phyloP scores from a whole-genome alignment of 2,113 vertebrate genomes.

The Catharus bicknelli region DNA sequence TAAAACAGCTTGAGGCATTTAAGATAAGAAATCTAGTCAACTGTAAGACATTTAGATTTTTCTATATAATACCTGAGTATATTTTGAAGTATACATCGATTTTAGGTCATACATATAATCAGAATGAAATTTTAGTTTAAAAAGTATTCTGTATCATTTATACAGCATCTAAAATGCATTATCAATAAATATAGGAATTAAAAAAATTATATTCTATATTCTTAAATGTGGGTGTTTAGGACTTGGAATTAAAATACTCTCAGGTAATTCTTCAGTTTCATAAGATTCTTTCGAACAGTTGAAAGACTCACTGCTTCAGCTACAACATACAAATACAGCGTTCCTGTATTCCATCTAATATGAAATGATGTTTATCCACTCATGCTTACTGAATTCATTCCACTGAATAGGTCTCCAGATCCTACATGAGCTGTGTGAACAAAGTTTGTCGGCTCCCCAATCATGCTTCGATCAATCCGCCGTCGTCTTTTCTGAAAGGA shows the following conservation, averaged over 20 bases:
- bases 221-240: background rate
- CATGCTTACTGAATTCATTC: constrained; percentile 85
- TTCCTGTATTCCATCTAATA: background rate
- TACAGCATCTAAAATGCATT: background rate
- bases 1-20: background rate
- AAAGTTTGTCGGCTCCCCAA: constrained; percentile 90
- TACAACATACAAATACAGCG: background rate
- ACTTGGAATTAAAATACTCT: background rate
- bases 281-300: background rate
- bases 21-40: background rate
- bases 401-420: constrained; percentile 87
- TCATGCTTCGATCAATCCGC: constrained; percentile 89
- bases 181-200: background rate
- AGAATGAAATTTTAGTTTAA: background rate
- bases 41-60: background rate
- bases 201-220: background rate
- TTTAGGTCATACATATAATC: background rate
- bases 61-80: background rate
- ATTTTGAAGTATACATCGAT: background rate
- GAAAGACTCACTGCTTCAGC: background rate
- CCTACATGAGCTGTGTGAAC: constrained; percentile 91
- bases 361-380: background rate
- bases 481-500: constrained; percentile 83
- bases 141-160: background rate
- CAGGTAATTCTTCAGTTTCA: background rate